Evolutionary conservation across 1,140 invertebrate genomes (phyloP).

Genomic region (Monochamus saltuarius): DNA sequence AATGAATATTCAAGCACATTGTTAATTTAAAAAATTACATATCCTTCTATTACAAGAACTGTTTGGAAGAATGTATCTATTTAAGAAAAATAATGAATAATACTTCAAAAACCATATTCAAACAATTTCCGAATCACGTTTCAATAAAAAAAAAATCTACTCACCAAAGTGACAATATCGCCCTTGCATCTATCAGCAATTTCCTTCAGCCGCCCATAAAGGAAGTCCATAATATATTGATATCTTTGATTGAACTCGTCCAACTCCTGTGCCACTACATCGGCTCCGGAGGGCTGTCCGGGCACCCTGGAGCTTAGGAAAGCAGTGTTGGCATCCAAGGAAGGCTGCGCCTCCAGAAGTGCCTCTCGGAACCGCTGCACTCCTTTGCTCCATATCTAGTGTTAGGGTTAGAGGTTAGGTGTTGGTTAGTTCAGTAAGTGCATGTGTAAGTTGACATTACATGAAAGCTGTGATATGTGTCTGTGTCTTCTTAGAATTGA

Average conservation of each 20-base stretch:
- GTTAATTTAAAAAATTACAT: too few relatives aligned
- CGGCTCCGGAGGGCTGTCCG: slow-evolving; percentile 62
- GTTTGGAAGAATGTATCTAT: too few relatives aligned
- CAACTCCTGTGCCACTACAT: slow-evolving; percentile 80
- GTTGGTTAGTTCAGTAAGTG: slow-evolving; percentile 47
- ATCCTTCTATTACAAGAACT: too few relatives aligned
- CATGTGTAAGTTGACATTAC: slow-evolving; percentile 34
- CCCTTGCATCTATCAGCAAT: slow-evolving; percentile 60
- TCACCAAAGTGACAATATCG: slow-evolving; percentile 68
- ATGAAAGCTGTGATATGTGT: slow-evolving; percentile 19
- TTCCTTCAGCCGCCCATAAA: slow-evolving; percentile 67
- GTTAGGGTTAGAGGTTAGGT: slow-evolving; percentile 52
- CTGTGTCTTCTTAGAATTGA: too few relatives aligned
- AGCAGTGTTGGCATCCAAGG: slow-evolving; percentile 65
- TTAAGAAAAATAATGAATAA: too few relatives aligned
- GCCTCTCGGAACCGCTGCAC: slow-evolving; percentile 81
- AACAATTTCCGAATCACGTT: too few relatives aligned
- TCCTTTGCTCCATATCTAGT: slow-evolving; percentile 60
- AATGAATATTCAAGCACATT: too few relatives aligned
- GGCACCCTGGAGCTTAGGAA: slow-evolving; percentile 44
- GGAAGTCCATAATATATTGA: slow-evolving; percentile 69
- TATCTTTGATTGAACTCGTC: slow-evolving; percentile 84
- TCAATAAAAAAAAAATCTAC: too few relatives aligned
- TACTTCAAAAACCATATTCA: too few relatives aligned
- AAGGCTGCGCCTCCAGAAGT: slow-evolving; percentile 82